Conservation (phyloP, 1,140 invertebrate genomes). For the Drosophila ercepeae region DNA sequence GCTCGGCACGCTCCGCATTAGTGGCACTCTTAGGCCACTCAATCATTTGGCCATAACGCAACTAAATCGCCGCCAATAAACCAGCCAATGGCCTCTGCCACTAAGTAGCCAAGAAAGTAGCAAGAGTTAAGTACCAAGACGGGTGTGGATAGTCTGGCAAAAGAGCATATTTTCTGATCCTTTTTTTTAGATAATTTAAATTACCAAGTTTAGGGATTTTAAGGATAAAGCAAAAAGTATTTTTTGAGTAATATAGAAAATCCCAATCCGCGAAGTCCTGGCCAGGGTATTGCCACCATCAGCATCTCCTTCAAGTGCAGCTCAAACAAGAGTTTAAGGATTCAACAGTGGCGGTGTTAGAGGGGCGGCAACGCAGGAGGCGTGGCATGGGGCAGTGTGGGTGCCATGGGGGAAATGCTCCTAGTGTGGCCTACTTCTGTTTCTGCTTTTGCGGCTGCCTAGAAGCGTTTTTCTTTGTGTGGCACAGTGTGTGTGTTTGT, state of each 20-base stretch:
- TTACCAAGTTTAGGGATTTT: too few species aligned
- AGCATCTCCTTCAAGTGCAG: constrained; percentile 54
- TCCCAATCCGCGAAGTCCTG: background rate
- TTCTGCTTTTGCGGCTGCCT: constrained; percentile 58
- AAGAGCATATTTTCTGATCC: constrained; percentile 8
- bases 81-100: constrained; percentile 5
- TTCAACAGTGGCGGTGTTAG: constrained; percentile 5
- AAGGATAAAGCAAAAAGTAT: too few species aligned
- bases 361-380: background rate
- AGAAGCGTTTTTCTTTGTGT: constrained; percentile 45
- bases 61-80: constrained; percentile 53
- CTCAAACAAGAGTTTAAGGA: constrained; percentile 30
- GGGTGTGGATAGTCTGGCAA: background rate
- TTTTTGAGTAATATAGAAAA: too few species aligned
- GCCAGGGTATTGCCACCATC: constrained; percentile 35
- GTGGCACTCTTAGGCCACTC: constrained; percentile 40
- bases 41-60: constrained; percentile 55
- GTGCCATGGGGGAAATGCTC: constrained; percentile 32
- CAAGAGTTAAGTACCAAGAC: constrained; percentile 11
- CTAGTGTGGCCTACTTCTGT: constrained; percentile 74
- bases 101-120: constrained; percentile 23
- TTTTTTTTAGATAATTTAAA: too few species aligned
- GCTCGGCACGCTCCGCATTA: constrained; percentile 31
- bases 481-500: constrained; percentile 6
- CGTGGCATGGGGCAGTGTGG: constrained; percentile 6